Evolutionary conservation across 2,113 vertebrate genomes (phyloP).

Genomic region (Polyodon spathula): DNA sequence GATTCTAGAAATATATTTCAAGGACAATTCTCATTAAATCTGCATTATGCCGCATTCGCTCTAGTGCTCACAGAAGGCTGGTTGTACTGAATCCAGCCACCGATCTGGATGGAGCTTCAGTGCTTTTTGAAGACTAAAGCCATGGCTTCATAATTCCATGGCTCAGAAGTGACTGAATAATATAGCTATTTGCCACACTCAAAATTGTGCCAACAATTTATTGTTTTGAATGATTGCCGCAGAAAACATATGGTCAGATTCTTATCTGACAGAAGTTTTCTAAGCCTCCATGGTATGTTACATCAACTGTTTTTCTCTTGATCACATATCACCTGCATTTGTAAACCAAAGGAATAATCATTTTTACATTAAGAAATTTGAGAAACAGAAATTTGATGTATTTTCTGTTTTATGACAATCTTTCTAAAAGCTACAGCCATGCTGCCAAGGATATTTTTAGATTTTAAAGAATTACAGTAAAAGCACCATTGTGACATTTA

Average conservation of each 20-base stretch:
- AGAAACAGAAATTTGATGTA: slow-evolving; percentile 50
- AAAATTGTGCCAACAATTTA: too few species aligned
- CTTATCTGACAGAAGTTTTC: background rate
- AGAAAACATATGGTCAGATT: background rate
- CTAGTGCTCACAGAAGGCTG: too few species aligned
- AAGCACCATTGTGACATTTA: slow-evolving; percentile 73
- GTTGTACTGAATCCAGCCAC: too few species aligned
- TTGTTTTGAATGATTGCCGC: too few species aligned
- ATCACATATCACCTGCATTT: slow-evolving; percentile 31
- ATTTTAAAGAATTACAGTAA: slow-evolving; percentile 76
- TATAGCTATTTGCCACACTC: too few species aligned
- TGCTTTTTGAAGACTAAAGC: too few species aligned
- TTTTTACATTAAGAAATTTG: slow-evolving; percentile 40
- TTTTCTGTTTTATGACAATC: slow-evolving; percentile 48
- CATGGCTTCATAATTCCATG: too few species aligned
- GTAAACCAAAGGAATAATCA: slow-evolving; percentile 43
- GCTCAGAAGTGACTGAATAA: too few species aligned
- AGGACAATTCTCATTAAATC: too few species aligned
- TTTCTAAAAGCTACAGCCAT: slow-evolving; percentile 61
- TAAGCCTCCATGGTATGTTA: background rate
- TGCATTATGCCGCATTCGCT: too few species aligned
- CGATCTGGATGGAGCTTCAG: too few species aligned
- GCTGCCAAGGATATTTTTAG: slow-evolving; percentile 27
- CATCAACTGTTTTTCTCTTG: background rate
- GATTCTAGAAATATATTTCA: too few species aligned